Percentiles rank a stretch among this genome's conserved stretches.
phyloP scores from a whole-genome alignment of 2,888 invertebrate species.

The Pedicia rivosa region DNA sequence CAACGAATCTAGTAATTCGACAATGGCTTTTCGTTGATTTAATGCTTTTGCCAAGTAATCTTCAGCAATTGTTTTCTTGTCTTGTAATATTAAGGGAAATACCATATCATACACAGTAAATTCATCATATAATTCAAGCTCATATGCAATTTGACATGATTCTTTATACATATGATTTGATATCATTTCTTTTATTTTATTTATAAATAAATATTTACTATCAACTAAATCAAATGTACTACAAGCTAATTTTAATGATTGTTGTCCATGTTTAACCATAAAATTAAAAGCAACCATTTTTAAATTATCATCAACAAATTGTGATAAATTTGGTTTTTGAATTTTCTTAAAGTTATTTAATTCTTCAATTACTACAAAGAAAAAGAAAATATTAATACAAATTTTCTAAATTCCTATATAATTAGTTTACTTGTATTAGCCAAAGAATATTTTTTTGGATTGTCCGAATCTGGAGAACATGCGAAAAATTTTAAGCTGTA shows the following conservation, averaged over 20 bases:
- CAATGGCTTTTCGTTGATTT: constrained; percentile 44
- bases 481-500: constrained; percentile 27
- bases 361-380: constrained; percentile 37
- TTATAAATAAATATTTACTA: constrained; percentile 44
- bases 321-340: constrained; percentile 29
- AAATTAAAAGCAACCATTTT: constrained; percentile 60
- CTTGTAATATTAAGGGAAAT: constrained; percentile 67
- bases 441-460: constrained; percentile 27
- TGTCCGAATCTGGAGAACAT: constrained; percentile 26
- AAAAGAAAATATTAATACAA: background rate
- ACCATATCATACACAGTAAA: constrained; percentile 55
- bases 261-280: constrained; percentile 47
- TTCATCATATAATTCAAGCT: constrained; percentile 46
- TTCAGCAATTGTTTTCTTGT: constrained; percentile 59
- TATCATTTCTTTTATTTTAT: constrained; percentile 41
- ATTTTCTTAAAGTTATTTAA: constrained; percentile 35
- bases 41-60: constrained; percentile 53
- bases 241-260: constrained; percentile 44
- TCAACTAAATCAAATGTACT: constrained; percentile 44
- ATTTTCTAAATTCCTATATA: background rate
- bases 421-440: constrained; percentile 18
- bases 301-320: constrained; percentile 33
- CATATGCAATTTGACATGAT: constrained; percentile 49
- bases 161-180: constrained; percentile 47
- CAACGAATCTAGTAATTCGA: constrained; percentile 54